Conservation (phyloP, 2,113 vertebrate genomes). For the Hucho hucho region DNA sequence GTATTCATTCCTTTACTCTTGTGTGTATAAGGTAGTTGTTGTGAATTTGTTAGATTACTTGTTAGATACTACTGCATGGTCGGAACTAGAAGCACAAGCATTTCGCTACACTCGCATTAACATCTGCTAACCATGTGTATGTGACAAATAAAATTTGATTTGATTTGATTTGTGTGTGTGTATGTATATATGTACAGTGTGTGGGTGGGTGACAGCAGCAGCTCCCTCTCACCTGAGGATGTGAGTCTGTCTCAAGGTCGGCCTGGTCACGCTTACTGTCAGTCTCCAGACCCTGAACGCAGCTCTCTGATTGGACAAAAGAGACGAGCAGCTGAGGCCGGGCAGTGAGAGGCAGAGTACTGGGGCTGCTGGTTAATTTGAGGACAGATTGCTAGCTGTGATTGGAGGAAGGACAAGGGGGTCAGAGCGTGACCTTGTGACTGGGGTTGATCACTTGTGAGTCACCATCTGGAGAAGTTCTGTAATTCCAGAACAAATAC, state of each 20-base stretch:
- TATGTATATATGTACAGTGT: too few relatives aligned
- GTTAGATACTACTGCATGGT: too few relatives aligned
- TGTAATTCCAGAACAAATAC: constrained; percentile 4
- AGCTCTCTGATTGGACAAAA: constrained; percentile 37
- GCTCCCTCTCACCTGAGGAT: background rate
- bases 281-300: constrained; percentile 25
- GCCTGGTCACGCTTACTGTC: constrained; percentile 47
- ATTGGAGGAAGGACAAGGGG: constrained; percentile 32
- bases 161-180: too few relatives aligned
- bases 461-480: constrained; percentile 20
- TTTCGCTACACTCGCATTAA: too few relatives aligned
- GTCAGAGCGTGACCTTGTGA: constrained; percentile 39
- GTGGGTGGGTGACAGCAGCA: constrained; percentile 22
- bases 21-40: too few relatives aligned
- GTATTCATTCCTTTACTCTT: too few relatives aligned
- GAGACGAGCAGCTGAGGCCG: constrained; percentile 54
- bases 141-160: too few relatives aligned
- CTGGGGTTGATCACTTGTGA: constrained; percentile 11
- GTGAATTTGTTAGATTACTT: too few relatives aligned
- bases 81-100: too few relatives aligned
- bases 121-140: too few relatives aligned
- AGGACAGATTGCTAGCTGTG: constrained; percentile 45
- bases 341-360: constrained; percentile 38
- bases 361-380: constrained; percentile 39
- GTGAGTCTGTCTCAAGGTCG: constrained; percentile 41